Percentiles rank a stretch among this genome's conserved stretches.
These are phyloP conservation scores for Hippoglossus hippoglossus DNA, from an alignment of 2,797 vertebrate species.

Conservation along the genomic window DNA sequence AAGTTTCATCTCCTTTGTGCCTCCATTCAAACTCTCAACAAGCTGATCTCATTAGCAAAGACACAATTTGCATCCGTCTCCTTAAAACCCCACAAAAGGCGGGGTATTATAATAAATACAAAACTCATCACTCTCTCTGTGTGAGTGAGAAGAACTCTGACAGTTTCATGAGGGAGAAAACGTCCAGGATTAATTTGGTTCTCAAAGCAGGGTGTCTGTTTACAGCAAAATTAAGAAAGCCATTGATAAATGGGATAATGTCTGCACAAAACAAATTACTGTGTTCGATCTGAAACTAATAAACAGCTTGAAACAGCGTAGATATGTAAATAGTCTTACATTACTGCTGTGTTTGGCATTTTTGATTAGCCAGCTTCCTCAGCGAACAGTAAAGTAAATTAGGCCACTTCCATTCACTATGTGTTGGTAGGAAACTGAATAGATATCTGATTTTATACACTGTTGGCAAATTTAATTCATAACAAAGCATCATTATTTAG, in stretches of 20 bases:
- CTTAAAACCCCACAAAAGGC: conserved; percentile 13
- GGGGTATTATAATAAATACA: background rate
- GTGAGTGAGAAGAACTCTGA: conserved; percentile 40
- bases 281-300: conserved; percentile 44
- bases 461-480: too few species aligned
- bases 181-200: conserved; percentile 52
- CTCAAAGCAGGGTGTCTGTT: conserved; percentile 48
- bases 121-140: conserved; percentile 55
- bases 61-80: background rate
- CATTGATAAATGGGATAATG: conserved; percentile 53
- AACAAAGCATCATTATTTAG: too few species aligned
- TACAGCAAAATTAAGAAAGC: conserved; percentile 48
- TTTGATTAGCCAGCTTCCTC: conserved; percentile 53
- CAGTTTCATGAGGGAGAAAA: conserved; percentile 46
- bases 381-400: conserved; percentile 29
- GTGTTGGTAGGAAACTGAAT: conserved; percentile 22
- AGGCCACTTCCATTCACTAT: conserved; percentile 21
- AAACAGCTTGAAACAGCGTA: conserved; percentile 55
- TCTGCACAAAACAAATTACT: conserved; percentile 57
- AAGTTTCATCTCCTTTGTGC: conserved; percentile 8
- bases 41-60: conserved; percentile 15
- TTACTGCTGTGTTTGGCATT: conserved; percentile 55
- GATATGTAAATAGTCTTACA: conserved; percentile 38
- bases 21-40: conserved; percentile 15
- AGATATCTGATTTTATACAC: background rate